Conservation (phyloP, 2,888 invertebrate genomes). For the Catocala sponsa region DNA sequence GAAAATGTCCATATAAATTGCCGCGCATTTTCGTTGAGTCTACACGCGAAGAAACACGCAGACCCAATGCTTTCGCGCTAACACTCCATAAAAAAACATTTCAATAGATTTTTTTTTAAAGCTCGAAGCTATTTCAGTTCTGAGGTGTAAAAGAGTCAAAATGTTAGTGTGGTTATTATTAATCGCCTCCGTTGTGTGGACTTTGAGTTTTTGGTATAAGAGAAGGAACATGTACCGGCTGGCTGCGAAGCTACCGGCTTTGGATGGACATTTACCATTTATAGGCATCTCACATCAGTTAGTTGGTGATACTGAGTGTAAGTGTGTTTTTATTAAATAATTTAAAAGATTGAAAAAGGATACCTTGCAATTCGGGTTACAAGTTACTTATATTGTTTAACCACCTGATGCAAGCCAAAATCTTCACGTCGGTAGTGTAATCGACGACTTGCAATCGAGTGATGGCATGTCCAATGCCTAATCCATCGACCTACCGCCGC, state of each 20-base stretch:
- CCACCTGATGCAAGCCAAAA: no score
- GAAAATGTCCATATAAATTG: conserved; percentile 43
- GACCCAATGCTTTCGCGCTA: conserved; percentile 14
- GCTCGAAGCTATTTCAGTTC: neutral
- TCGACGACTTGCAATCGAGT: no score
- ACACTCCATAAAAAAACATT: no score
- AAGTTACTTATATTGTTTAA: no score
- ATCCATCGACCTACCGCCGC: no score
- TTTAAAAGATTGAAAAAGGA: no score
- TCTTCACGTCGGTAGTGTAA: no score
- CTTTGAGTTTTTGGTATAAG: conserved; percentile 58
- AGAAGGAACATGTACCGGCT: conserved; percentile 70
- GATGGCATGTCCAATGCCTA: no score
- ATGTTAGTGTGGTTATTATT: conserved; percentile 67
- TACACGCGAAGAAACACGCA: conserved; percentile 30
- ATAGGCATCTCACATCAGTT: conserved; percentile 68
- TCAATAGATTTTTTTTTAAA: no score
- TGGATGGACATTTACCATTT: conserved; percentile 58
- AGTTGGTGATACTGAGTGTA: conserved; percentile 69
- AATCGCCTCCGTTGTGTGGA: conserved; percentile 57
- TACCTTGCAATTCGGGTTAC: no score
- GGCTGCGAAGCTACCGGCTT: conserved; percentile 57
- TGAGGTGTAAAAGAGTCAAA: conserved; percentile 21
- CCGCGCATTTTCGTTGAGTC: conserved; percentile 21
- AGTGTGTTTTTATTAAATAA: conserved; percentile 27